Percentiles rank a stretch among this genome's conserved stretches.
phyloP scores from a whole-genome alignment of 64 coral and sea anemone species.

The Pocillopora verrucosa region DNA sequence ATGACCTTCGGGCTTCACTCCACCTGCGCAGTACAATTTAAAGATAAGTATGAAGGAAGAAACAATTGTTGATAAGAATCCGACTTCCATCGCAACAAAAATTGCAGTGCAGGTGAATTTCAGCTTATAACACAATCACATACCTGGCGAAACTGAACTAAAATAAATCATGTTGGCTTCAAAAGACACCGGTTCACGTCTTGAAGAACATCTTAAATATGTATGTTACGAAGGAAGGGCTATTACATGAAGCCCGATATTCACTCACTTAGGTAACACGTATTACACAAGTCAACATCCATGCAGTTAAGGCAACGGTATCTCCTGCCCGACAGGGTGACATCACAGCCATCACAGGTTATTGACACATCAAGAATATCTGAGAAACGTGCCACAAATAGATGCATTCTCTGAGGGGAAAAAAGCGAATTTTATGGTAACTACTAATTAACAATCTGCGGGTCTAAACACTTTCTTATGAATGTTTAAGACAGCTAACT shows the following conservation, averaged over 20 bases:
- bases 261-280: constrained; percentile 76
- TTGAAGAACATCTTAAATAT: too few species aligned
- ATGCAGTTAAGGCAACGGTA: constrained; percentile 86
- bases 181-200: too few species aligned
- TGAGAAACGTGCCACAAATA: constrained; percentile 91
- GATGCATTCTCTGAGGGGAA: constrained; percentile 75
- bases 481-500: too few species aligned
- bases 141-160: too few species aligned
- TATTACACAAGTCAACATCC: constrained; percentile 90
- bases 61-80: neutral
- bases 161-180: too few species aligned
- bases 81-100: neutral
- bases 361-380: constrained; percentile 87
- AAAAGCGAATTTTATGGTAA: neutral
- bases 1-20: constrained; percentile 81
- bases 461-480: too few species aligned
- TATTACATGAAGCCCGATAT: neutral
- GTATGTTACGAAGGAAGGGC: too few species aligned
- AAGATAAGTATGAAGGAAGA: neutral
- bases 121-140: too few species aligned
- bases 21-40: constrained; percentile 40
- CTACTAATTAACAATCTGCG: too few species aligned
- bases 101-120: too few species aligned
- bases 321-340: constrained; percentile 63
- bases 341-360: constrained; percentile 94